Evolutionary conservation across 2,113 vertebrate species (phyloP), one percentile per base, ranked within the genome.

Genomic region (Labeo rohita): DNA sequence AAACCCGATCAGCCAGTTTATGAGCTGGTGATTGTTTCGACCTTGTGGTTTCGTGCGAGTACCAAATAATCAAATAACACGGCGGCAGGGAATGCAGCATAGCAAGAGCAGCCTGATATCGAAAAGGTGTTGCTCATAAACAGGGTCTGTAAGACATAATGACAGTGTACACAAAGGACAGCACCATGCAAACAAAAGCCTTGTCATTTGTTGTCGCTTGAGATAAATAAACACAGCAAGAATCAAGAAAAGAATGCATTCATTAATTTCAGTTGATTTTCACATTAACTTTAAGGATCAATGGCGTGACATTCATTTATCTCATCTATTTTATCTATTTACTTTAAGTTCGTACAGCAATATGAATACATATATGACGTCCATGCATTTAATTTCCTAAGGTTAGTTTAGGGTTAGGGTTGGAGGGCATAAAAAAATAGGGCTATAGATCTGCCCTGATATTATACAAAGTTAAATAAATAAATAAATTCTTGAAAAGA

Each of bases 21-120:
- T 18, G 72, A 74, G 52, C 83, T 76, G 84, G 74, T 89, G 77
- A 87, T 89, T 84, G 65, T 45, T 74, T 83, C 16, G 54, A 59
- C 85, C 77, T 68, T 80, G 77, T 45, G 63, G 84, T 78, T 85
- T 78, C 49, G 56, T 59, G 66, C 52, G 28, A 86, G 54, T 80
- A 86, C 28, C 85, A 73, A 66, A 65, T 74, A 87, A 72, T 76
- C 61, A 15, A 76, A 70, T 47, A 61, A 52, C 52, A 70, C 45
- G 16, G 18, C 47, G 21, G 80, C 76, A 80, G 56, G 54, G 70
- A 86, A 70, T 36, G 52, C 34, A 47, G 63, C n/a, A 10, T 54
- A 70, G 73, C 21, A 18, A 70, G 47, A 63, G 75, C 45, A 52
- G 73, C 59, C 84, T 77, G 73, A 78, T 73, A 85, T 52, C 56